phyloP scores from a whole-genome alignment of 2,113 vertebrate species.

The Dendrocopos noguchii region DNA sequence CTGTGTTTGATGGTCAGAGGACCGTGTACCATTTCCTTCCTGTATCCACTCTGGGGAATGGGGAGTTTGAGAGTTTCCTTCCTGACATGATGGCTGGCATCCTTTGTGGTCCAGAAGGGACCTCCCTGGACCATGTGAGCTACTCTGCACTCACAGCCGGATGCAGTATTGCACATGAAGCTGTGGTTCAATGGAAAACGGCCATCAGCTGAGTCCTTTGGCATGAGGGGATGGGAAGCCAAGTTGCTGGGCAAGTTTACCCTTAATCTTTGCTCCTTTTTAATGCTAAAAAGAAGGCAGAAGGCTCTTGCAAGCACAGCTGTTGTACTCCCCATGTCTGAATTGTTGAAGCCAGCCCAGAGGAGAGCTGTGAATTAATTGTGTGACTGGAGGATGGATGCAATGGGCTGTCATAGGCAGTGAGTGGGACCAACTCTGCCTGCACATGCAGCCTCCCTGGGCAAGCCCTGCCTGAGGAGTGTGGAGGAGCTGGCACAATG shows the following conservation, averaged over 20 bases:
- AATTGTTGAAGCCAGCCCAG: background rate
- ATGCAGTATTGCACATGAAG: background rate
- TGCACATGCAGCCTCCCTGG: background rate
- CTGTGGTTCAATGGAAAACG: background rate
- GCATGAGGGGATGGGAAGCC: background rate
- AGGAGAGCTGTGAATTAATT: background rate
- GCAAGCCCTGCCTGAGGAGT: background rate
- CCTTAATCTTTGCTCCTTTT: background rate
- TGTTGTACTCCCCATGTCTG: background rate
- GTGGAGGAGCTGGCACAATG: fast-evolving
- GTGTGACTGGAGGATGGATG: background rate
- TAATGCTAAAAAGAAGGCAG: background rate
- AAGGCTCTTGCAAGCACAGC: background rate
- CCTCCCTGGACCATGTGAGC: background rate
- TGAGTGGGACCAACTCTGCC: background rate
- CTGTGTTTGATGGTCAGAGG: background rate
- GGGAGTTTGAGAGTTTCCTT: constrained; percentile 15
- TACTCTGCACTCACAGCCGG: background rate
- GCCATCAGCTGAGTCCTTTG: background rate
- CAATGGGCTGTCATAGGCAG: fast-evolving
- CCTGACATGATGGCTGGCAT: background rate
- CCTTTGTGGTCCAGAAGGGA: background rate
- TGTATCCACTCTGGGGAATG: background rate
- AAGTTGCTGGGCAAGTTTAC: background rate
- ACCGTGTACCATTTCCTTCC: background rate